Conservation (phyloP, 1,140 invertebrate species). For the Drosophila oshimai region DNA sequence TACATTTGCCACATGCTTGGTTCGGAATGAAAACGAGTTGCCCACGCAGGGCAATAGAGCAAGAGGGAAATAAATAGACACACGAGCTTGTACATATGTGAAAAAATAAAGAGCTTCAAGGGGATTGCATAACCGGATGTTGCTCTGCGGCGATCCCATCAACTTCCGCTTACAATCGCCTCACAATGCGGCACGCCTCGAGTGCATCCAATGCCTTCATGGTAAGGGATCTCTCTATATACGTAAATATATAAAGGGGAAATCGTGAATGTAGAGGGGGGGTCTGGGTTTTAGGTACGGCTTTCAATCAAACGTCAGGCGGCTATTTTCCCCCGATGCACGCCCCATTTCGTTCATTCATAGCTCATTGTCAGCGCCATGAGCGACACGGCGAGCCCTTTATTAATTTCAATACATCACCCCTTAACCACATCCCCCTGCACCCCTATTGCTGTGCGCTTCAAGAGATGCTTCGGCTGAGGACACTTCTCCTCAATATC, state of each 20-base stretch:
- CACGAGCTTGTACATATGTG: background rate
- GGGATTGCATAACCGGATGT: constrained; percentile 50
- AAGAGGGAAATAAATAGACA: background rate
- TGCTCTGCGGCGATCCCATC: constrained; percentile 21
- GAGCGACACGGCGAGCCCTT: constrained; percentile 47
- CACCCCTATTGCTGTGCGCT: background rate
- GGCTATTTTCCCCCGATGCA: constrained; percentile 34
- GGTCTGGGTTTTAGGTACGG: background rate
- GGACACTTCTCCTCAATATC: constrained; percentile 30
- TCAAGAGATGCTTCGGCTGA: constrained; percentile 26
- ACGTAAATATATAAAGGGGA: no score
- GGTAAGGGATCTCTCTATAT: constrained; percentile 1
- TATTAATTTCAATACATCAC: constrained; percentile 73
- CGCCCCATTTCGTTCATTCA: constrained; percentile 43
- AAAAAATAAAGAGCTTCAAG: no score
- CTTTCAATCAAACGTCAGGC: constrained; percentile 51
- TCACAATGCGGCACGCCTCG: constrained; percentile 57
- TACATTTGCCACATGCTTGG: constrained; percentile 9
- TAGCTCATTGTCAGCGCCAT: constrained; percentile 65
- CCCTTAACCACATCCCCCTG: constrained; percentile 4
- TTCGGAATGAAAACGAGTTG: background rate
- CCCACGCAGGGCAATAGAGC: background rate
- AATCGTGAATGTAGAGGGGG: background rate
- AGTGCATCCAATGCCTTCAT: constrained; percentile 16
- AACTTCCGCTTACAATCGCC: constrained; percentile 55